Conservation (phyloP, 2,113 vertebrate species). For the Eulemur rufifrons region DNA sequence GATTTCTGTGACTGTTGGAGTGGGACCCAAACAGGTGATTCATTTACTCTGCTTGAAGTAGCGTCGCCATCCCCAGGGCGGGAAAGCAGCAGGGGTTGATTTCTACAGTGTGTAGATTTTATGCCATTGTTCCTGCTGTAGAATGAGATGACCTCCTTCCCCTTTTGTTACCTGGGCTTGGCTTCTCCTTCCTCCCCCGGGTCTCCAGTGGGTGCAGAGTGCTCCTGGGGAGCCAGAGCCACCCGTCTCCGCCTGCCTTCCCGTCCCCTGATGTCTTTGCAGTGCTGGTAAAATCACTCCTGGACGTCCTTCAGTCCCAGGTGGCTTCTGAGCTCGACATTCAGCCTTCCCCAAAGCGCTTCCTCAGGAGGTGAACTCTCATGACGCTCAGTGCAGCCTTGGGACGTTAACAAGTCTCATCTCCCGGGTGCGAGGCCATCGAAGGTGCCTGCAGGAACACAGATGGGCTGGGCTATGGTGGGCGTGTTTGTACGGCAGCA, state of each 20-base stretch:
- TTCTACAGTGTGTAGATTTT: background rate
- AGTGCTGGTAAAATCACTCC: background rate
- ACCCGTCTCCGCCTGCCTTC: rapidly evolving
- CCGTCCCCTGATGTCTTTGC: background rate
- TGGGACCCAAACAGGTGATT: background rate
- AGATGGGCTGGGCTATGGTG: background rate
- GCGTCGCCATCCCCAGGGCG: background rate
- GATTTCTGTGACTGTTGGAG: background rate
- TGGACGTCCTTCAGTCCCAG: background rate
- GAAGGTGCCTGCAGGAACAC: background rate
- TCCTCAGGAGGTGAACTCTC: background rate
- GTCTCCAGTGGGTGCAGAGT: background rate
- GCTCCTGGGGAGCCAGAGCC: background rate
- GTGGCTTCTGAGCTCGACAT: too few species aligned
- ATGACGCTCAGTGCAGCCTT: background rate
- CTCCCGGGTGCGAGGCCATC: background rate
- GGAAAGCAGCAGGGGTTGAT: background rate
- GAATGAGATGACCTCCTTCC: background rate
- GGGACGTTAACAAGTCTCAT: background rate
- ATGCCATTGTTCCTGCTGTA: background rate
- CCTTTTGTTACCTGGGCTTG: background rate
- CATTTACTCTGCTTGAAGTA: too few species aligned
- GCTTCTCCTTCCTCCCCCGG: background rate
- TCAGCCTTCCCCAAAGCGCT: background rate
- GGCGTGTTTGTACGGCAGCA: background rate